Percentiles rank a stretch among this genome's conserved stretches.
phyloP scores from a whole-genome alignment of 2,113 vertebrate species.

The Pelodiscus sinensis region DNA sequence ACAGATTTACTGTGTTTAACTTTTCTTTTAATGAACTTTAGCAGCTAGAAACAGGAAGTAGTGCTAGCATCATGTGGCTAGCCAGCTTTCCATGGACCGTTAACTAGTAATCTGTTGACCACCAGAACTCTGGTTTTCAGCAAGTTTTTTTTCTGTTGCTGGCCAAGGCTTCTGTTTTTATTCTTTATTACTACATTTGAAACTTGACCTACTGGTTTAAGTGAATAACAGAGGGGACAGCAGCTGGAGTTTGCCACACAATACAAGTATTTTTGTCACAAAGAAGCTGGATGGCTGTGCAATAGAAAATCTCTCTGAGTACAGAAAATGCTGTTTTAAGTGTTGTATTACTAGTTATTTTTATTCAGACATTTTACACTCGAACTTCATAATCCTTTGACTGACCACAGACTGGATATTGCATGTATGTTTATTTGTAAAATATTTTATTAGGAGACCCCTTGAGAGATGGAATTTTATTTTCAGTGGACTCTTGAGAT shows the following conservation, averaged over 20 bases:
- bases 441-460: neutral
- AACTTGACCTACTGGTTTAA: neutral
- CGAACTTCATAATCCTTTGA: neutral
- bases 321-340: neutral
- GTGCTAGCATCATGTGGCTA: neutral
- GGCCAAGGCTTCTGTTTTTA: slow-evolving; percentile 8
- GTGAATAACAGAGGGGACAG: neutral
- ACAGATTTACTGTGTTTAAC: neutral
- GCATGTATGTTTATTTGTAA: neutral
- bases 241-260: neutral
- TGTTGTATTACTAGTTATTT: neutral
- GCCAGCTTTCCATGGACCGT: neutral
- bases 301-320: neutral
- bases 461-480: neutral
- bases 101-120: neutral
- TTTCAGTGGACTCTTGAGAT: neutral
- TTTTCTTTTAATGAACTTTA: neutral
- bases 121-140: neutral
- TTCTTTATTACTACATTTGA: slow-evolving; percentile 20
- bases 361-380: neutral
- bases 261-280: neutral
- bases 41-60: neutral
- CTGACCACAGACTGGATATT: neutral
- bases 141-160: neutral
- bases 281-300: neutral